Percentiles rank a stretch among this genome's conserved stretches.
These are phyloP conservation scores for Platyura marginata DNA, from an alignment of 1,140 invertebrate species.

Conservation along the genomic window DNA sequence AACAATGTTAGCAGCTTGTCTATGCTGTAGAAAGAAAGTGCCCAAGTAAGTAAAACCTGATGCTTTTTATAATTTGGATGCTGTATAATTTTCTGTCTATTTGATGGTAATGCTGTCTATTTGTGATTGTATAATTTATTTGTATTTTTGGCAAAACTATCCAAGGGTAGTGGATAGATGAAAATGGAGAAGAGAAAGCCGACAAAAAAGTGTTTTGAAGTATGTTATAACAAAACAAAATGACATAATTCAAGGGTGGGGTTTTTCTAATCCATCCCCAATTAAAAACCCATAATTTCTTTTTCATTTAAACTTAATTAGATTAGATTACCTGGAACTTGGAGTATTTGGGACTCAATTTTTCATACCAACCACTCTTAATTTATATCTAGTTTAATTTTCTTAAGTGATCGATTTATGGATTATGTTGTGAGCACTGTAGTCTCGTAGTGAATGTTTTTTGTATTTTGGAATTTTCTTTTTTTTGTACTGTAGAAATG, in stretches of 20 bases:
- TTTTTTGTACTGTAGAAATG: constrained; percentile 22
- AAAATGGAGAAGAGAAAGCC: constrained; percentile 1
- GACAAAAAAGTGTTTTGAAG: constrained; percentile 9
- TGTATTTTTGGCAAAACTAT: background rate
- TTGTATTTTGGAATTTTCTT: constrained; percentile 8
- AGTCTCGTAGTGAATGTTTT: constrained; percentile 3
- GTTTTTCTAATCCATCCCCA: too few species aligned
- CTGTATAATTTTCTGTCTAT: constrained; percentile 4
- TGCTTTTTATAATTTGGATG: too few species aligned
- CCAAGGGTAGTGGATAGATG: too few species aligned
- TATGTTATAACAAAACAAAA: too few species aligned
- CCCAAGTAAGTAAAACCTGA: constrained; percentile 21
- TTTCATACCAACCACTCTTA: background rate
- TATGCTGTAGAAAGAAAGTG: constrained; percentile 20
- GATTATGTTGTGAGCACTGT: background rate
- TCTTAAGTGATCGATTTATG: background rate
- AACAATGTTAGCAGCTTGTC: constrained; percentile 20
- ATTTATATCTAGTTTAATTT: background rate
- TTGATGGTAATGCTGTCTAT: background rate
- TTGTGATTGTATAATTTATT: background rate
- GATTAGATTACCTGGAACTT: background rate
- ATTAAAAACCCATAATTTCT: too few species aligned
- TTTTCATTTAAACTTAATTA: constrained; percentile 3
- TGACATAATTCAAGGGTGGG: too few species aligned
- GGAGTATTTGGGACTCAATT: constrained; percentile 9